Conservation (phyloP, 2,113 vertebrate species). For the Phocoena sinus region DNA sequence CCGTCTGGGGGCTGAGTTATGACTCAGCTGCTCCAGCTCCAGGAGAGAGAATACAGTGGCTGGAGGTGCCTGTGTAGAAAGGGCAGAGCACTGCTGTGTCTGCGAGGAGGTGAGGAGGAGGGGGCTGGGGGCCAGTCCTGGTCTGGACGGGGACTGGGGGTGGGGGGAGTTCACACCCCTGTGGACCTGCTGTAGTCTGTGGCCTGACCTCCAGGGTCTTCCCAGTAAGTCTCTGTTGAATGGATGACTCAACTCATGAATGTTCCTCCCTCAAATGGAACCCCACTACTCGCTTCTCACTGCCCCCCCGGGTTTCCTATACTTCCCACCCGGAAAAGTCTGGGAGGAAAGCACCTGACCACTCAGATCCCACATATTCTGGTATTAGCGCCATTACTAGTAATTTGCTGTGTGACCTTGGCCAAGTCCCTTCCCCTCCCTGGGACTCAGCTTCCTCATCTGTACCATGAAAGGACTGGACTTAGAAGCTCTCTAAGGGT, state of each 20-base stretch:
- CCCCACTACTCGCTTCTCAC: background rate
- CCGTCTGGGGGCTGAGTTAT: background rate
- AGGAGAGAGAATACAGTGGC: background rate
- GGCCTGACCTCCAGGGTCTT: background rate
- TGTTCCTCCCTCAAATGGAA: background rate
- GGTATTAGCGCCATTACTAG: background rate
- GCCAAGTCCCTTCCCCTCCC: background rate
- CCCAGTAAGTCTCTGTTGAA: background rate
- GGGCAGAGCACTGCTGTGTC: background rate
- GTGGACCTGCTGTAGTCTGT: background rate
- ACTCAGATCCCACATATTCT: background rate
- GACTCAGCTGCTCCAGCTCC: background rate
- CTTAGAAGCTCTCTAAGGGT: background rate
- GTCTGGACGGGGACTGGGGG: background rate
- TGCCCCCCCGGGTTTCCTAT: background rate
- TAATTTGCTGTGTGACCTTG: background rate
- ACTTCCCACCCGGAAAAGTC: background rate
- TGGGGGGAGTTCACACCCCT: background rate
- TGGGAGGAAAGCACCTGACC: background rate
- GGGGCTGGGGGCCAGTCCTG: fast-evolving
- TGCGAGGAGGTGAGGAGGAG: background rate
- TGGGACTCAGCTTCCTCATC: background rate
- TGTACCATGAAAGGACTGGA: background rate
- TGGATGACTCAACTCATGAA: background rate
- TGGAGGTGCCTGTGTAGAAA: background rate